Evolutionary conservation across 2,113 vertebrate genomes (phyloP).

Genomic region (Chionomys nivalis): DNA sequence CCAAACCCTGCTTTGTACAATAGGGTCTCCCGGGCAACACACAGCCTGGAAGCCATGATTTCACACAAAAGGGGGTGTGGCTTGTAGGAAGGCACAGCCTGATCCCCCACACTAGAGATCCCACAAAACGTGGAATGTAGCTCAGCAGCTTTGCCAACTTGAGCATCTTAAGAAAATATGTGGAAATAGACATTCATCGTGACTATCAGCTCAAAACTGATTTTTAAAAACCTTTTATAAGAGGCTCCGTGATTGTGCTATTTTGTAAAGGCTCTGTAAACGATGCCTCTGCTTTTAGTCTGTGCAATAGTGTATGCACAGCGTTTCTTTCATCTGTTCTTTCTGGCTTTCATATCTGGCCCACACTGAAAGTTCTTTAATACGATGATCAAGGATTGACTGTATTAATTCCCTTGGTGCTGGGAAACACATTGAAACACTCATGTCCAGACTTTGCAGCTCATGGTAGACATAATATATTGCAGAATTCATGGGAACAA

Average conservation of each 20-base stretch:
- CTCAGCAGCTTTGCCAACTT: neutral
- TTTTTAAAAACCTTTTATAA: neutral
- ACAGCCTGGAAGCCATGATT: neutral
- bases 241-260: neutral
- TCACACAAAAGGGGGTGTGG: neutral
- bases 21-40: neutral
- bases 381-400: neutral
- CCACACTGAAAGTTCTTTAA: neutral
- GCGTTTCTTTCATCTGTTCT: neutral
- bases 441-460: neutral
- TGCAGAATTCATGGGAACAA: neutral
- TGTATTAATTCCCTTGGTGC: neutral
- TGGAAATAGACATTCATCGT: neutral
- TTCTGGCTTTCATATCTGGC: neutral
- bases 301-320: fast-evolving
- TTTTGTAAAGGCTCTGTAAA: neutral
- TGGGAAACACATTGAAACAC: neutral
- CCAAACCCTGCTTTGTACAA: neutral
- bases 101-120: neutral
- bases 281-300: neutral
- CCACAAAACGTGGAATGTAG: neutral
- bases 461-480: neutral
- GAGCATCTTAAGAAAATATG: conserved; percentile 7
- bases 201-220: neutral
- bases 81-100: neutral